These are phyloP conservation scores for Scomber colias DNA, from an alignment of 2,113 vertebrate genomes.

Conservation along the genomic window DNA sequence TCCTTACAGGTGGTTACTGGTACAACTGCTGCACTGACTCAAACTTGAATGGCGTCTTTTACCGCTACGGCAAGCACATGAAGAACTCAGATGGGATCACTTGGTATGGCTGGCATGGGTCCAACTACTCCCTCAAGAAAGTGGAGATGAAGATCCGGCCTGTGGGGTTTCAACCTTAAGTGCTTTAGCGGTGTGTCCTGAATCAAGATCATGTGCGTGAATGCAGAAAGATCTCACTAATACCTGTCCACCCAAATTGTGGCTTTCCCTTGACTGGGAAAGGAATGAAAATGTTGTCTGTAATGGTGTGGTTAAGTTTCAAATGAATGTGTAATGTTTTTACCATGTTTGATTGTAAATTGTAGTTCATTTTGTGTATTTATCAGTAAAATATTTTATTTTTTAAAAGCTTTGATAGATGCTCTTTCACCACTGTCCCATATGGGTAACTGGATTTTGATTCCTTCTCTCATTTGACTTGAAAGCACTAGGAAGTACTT, in stretches of 20 bases:
- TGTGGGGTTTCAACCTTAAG: slow-evolving; percentile 87
- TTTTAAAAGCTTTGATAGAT: slow-evolving; percentile 76
- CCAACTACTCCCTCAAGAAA: slow-evolving; percentile 93
- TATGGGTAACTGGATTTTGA: slow-evolving; percentile 64
- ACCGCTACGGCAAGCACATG: slow-evolving; percentile 91
- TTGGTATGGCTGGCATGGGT: slow-evolving; percentile 97
- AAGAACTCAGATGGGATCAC: slow-evolving; percentile 93
- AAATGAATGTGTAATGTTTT: slow-evolving; percentile 76
- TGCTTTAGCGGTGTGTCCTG: slow-evolving; percentile 43
- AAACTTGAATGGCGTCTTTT: slow-evolving; percentile 94
- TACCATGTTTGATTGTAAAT: slow-evolving; percentile 84
- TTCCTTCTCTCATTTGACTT: slow-evolving; percentile 53
- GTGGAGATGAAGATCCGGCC: slow-evolving; percentile 98
- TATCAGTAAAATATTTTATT: slow-evolving; percentile 83
- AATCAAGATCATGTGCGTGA: slow-evolving; percentile 45
- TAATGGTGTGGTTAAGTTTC: slow-evolving; percentile 61
- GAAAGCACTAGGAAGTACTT: slow-evolving; percentile 60
- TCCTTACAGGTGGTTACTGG: slow-evolving; percentile 94
- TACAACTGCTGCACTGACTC: slow-evolving; percentile 99
- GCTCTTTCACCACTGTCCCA: slow-evolving; percentile 74
- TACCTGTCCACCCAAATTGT: slow-evolving; percentile 46
- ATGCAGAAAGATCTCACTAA: slow-evolving; percentile 50
- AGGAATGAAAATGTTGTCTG: slow-evolving; percentile 43
- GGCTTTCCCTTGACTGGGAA: slow-evolving; percentile 47
- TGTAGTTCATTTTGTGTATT: slow-evolving; percentile 84